Conservation (phyloP, 2,888 invertebrate species). For the Amphipyra berbera region DNA sequence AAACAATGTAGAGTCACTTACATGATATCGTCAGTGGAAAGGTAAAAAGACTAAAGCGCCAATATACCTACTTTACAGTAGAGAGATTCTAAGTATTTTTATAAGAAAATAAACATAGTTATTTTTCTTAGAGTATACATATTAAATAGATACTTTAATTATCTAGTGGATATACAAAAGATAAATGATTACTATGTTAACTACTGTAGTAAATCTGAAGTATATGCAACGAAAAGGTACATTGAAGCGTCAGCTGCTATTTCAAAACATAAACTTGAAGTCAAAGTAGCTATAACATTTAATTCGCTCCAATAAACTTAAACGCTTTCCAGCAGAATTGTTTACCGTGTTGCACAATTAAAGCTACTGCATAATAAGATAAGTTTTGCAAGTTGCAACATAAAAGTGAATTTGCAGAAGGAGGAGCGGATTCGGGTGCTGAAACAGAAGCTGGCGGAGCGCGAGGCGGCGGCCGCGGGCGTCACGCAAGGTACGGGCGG, state of each 20-base stretch:
- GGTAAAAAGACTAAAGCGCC: too few species aligned
- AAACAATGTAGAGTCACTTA: too few species aligned
- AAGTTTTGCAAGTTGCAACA: constrained; percentile 27
- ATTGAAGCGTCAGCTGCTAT: constrained; percentile 23
- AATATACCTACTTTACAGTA: too few species aligned
- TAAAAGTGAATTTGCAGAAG: constrained; percentile 90
- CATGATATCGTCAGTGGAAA: too few species aligned
- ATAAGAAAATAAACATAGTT: too few species aligned
- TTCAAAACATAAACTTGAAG: constrained; percentile 35
- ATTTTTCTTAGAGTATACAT: too few species aligned
- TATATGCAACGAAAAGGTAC: too few species aligned
- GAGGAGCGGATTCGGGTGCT: constrained; percentile 96
- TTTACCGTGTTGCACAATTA: constrained; percentile 40
- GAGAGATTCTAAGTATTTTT: too few species aligned
- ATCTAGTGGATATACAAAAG: too few species aligned
- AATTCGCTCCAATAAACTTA: constrained; percentile 45
- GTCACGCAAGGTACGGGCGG: constrained; percentile 93
- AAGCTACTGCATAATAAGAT: constrained; percentile 35
- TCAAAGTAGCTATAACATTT: constrained; percentile 36
- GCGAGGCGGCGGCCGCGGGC: constrained; percentile 91
- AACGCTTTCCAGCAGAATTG: constrained; percentile 46
- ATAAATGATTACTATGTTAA: too few species aligned
- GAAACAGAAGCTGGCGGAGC: constrained; percentile 94
- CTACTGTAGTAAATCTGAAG: too few species aligned
- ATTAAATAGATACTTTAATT: too few species aligned